These are phyloP conservation scores for Protodeltote pygarga DNA, from an alignment of 2,888 invertebrate genomes.

Conservation along the genomic window DNA sequence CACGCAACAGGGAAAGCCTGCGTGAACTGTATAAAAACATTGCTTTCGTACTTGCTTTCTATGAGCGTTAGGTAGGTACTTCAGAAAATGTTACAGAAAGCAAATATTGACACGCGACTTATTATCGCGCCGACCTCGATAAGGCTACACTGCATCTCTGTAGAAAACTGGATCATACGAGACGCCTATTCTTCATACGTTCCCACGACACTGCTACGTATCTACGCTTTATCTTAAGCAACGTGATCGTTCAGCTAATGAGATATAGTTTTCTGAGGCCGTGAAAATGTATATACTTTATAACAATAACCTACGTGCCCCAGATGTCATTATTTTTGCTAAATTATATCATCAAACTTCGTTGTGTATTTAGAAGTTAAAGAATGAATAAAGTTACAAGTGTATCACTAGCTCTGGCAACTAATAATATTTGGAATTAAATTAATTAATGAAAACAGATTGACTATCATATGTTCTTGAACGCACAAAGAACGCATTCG, in stretches of 20 bases:
- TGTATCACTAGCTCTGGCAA: conserved; percentile 28
- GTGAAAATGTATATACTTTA: conserved; percentile 55
- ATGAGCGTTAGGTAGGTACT: conserved; percentile 39
- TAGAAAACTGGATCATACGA: conserved; percentile 82
- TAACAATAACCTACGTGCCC: conserved; percentile 8
- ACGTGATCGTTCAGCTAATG: conserved; percentile 78
- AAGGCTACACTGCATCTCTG: conserved; percentile 71
- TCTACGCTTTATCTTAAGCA: conserved; percentile 69
- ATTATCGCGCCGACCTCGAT: conserved; percentile 81
- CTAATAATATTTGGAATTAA: conserved; percentile 49
- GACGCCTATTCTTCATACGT: conserved; percentile 73
- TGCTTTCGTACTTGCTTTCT: conserved; percentile 58
- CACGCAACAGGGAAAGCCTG: conserved; percentile 11
- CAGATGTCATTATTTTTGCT: conserved; percentile 13
- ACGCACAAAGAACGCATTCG: conserved; percentile 71
- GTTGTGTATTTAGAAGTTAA: not conserved
- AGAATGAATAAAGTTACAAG: not conserved
- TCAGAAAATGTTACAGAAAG: conserved; percentile 63
- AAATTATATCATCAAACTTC: conserved; percentile 4
- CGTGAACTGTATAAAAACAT: conserved; percentile 43
- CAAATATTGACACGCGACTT: conserved; percentile 78
- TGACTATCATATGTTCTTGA: conserved; percentile 64
- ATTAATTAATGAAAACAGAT: conserved; percentile 63
- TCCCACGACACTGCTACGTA: conserved; percentile 80
- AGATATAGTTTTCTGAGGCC: conserved; percentile 69